Evolutionary conservation across 2,888 invertebrate genomes (phyloP).

Genomic region (Cosmia trapezina): DNA sequence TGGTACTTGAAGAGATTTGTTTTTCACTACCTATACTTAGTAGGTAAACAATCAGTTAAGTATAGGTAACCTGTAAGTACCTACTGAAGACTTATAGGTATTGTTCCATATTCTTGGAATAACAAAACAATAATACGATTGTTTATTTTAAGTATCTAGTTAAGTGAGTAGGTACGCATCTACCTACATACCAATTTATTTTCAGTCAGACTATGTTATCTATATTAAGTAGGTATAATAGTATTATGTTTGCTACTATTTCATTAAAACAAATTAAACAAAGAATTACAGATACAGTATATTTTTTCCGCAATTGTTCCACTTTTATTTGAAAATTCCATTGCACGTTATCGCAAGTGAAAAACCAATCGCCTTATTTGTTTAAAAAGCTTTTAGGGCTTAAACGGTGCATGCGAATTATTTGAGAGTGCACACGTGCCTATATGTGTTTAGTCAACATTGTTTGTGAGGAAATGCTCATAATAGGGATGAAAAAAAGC

Average conservation of each 20-base stretch:
- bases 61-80: too few species aligned
- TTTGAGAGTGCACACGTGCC: slow-evolving; percentile 55
- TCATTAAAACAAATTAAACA: slow-evolving; percentile 11
- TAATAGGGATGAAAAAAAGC: slow-evolving; percentile 39
- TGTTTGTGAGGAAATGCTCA: slow-evolving; percentile 38
- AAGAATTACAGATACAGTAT: slow-evolving; percentile 6
- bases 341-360: slow-evolving; percentile 43
- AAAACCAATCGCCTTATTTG: slow-evolving; percentile 50
- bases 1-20: not conserved
- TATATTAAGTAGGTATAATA: not conserved
- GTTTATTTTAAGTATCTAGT: not conserved
- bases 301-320: slow-evolving; percentile 18
- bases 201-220: not conserved
- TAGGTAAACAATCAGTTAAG: too few species aligned
- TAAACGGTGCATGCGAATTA: slow-evolving; percentile 57
- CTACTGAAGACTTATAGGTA: not conserved
- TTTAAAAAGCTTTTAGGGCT: slow-evolving; percentile 59
- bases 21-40: not conserved
- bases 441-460: slow-evolving; percentile 43
- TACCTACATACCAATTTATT: not conserved
- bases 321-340: slow-evolving; percentile 30
- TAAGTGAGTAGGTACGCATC: not conserved
- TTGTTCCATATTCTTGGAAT: not conserved
- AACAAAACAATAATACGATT: not conserved
- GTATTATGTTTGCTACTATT: not conserved